Evolutionary conservation across 2,113 vertebrate genomes (phyloP), one percentile per base, ranked within the genome.

Genomic region (Saccopteryx leptura): DNA sequence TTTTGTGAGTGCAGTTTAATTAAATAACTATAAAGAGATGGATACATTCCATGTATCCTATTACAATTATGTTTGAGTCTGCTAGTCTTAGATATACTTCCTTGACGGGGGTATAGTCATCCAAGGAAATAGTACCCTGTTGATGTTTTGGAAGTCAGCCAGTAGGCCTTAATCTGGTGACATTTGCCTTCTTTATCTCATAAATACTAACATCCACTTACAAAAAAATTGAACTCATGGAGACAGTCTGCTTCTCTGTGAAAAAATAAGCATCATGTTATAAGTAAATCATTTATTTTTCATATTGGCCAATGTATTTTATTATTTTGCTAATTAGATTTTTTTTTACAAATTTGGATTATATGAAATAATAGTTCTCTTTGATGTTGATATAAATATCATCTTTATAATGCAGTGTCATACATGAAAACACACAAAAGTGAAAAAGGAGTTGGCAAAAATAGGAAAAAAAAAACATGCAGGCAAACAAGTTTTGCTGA

Each of bases 1-100:
- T 86, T 93, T 95, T 95, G 75, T 90, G 72, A 90, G 31, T 54
- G 52, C 52, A 88, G 74, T 97, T 93, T 92, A 92, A 90, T 97
- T 93, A 95, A 80, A 88, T 10, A 39, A 90, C 39, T 75, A 56
- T 11, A n/a, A 56, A 31, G 24, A 87, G 4, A 87, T 86, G 63
- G 52, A 93, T 74, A 2, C 14, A 83, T 93, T 54, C 46, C 79
- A 91, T 68, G 48, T 86, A 89, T 48, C 24, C 61, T 89, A 97
- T 96, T 93, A 76, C 95, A 95, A 95, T 91, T 82, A 81, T 48
- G 7, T 65, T 82, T 91, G 8, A 93, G n/a, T 1, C 79, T 69
- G 39, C 23, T 60, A 72, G 46, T 66, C 72, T 94, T 94, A 72
- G 82, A 91, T 91, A 23, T 24, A 80, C 50, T 88, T 88, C 56